Percentiles rank a stretch among this genome's conserved stretches.
phyloP scores from a whole-genome alignment of 2,888 invertebrate genomes.

The Oscheius myriophilus region DNA sequence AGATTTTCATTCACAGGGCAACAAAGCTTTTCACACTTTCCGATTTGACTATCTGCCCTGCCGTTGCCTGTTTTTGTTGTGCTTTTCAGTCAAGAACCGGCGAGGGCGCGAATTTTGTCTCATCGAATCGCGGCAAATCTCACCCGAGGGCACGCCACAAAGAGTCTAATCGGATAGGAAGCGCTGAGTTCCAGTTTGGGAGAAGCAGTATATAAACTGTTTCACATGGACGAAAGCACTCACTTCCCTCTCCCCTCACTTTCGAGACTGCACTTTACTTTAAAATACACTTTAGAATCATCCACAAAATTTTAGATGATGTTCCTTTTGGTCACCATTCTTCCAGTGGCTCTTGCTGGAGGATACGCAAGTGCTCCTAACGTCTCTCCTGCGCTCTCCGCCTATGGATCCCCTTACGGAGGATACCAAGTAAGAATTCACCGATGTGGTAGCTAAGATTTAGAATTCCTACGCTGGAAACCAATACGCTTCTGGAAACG shows the following conservation, averaged over 20 bases:
- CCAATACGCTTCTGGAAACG: too few relatives aligned
- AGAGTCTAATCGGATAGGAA: conserved; percentile 23
- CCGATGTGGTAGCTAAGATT: too few relatives aligned
- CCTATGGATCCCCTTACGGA: conserved; percentile 21
- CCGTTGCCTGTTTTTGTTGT: conserved; percentile 4
- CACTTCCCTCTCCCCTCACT: too few relatives aligned
- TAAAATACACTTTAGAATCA: too few relatives aligned
- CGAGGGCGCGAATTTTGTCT: conserved; percentile 23
- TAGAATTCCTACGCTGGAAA: too few relatives aligned
- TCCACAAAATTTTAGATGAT: too few relatives aligned
- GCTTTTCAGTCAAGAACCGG: conserved; percentile 16
- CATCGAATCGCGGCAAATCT: conserved; percentile 27
- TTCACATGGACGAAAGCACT: too few relatives aligned
- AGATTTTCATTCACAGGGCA: too few relatives aligned
- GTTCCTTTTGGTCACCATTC: background rate
- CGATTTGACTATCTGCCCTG: too few relatives aligned
- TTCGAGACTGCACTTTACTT: too few relatives aligned
- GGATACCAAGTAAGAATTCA: too few relatives aligned
- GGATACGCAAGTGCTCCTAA: conserved; percentile 15
- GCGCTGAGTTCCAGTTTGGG: conserved; percentile 12
- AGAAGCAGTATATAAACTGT: too few relatives aligned
- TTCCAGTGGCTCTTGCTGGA: conserved; percentile 1
- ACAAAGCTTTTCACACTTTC: conserved; percentile 8
- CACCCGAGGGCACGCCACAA: conserved; percentile 25
- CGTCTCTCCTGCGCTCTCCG: conserved; percentile 16